Evolutionary conservation across 1,140 invertebrate species (phyloP).

Genomic region (Melipona quadrifasciata): DNA sequence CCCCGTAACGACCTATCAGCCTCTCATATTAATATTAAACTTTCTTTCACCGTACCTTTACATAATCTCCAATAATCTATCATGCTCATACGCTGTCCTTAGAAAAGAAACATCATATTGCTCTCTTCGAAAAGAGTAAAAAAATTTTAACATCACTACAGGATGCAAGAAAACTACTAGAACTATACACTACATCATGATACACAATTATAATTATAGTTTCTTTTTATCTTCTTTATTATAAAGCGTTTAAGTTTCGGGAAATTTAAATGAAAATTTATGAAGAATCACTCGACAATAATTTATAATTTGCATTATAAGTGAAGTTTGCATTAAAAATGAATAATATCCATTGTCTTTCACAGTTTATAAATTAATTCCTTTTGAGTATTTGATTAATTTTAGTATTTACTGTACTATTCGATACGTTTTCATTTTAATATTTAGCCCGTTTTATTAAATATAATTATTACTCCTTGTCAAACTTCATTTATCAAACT

Average conservation of each 20-base stretch:
- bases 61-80: slow-evolving; percentile 14
- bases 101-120: not conserved
- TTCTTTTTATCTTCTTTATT: not conserved
- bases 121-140: not conserved
- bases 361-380: too few relatives aligned
- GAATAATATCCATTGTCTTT: not conserved
- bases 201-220: not conserved
- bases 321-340: not conserved
- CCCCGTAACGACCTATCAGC: not conserved
- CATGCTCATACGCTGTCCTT: not conserved
- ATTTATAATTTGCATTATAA: not conserved
- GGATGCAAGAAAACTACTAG: not conserved
- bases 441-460: not conserved
- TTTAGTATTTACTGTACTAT: too few relatives aligned
- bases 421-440: too few relatives aligned
- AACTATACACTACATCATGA: not conserved
- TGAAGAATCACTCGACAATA: not conserved
- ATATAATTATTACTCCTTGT: not conserved
- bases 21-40: slow-evolving; percentile 22
- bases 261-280: not conserved
- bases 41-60: slow-evolving; percentile 6
- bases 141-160: not conserved
- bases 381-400: too few relatives aligned
- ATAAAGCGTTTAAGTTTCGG: not conserved
- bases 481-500: not conserved